These are phyloP conservation scores for Drosophila orena DNA, from an alignment of 1,140 invertebrate genomes.

Conservation along the genomic window DNA sequence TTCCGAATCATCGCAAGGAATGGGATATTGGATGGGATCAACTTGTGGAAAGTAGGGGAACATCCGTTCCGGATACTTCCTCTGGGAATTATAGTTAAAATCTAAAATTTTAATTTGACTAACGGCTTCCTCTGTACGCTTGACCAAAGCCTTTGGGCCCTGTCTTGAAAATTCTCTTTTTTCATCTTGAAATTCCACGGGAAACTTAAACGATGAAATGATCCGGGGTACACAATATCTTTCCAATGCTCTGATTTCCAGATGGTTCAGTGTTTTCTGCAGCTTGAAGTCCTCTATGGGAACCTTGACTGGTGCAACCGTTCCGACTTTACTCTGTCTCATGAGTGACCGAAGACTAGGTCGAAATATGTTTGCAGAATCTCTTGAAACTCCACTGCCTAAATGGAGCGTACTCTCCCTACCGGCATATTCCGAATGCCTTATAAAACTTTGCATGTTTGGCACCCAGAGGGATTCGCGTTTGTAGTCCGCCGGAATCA, in stretches of 20 bases:
- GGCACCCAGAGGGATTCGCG: background rate
- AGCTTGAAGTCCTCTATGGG: conserved; percentile 44
- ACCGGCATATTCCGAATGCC: background rate
- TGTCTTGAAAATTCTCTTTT: conserved; percentile 3
- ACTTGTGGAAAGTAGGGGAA: conserved; percentile 38
- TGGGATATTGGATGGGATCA: conserved; percentile 4
- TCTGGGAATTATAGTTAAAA: conserved; percentile 45
- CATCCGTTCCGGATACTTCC: conserved; percentile 50
- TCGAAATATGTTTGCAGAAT: conserved; percentile 48
- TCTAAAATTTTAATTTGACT: background rate
- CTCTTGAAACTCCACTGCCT: background rate
- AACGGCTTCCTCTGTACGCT: conserved; percentile 16
- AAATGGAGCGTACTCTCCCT: background rate
- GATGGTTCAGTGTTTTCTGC: conserved; percentile 17
- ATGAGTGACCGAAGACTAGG: conserved; percentile 33
- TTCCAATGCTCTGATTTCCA: conserved; percentile 40
- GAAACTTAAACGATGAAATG: conserved; percentile 70
- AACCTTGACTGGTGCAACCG: fast-evolving
- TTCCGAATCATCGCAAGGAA: background rate
- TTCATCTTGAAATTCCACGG: conserved; percentile 57
- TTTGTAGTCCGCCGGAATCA: background rate
- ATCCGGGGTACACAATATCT: conserved; percentile 54
- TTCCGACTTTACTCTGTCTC: background rate
- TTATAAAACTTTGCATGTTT: background rate
- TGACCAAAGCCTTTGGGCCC: conserved; percentile 8